Conservation (phyloP, 2,113 vertebrate genomes). For the Poicephalus gulielmi region DNA sequence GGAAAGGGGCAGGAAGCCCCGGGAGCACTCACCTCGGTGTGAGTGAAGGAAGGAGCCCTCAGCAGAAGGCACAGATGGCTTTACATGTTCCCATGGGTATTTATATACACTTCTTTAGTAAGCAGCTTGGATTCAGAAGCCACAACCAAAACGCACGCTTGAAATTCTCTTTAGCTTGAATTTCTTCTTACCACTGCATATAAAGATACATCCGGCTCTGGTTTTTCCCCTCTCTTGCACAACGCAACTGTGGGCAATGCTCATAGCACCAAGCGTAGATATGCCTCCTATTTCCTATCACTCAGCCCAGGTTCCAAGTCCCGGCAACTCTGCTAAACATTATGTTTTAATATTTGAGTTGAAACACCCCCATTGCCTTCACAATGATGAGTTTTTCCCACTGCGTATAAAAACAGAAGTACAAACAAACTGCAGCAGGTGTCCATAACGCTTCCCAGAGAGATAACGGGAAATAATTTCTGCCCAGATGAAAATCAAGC, state of each 20-base stretch:
- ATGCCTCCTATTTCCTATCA: background rate
- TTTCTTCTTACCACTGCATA: background rate
- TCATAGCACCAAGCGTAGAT: background rate
- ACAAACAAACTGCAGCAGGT: too few relatives aligned
- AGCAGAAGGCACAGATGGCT: slow-evolving; percentile 2
- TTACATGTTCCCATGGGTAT: background rate
- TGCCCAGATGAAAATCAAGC: background rate
- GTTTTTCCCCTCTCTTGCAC: background rate
- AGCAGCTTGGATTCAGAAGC: background rate
- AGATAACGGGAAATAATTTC: background rate
- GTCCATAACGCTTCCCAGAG: background rate
- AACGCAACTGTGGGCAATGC: background rate
- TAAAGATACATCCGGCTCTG: background rate
- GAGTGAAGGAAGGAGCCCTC: background rate
- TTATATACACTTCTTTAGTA: slow-evolving; percentile 1
- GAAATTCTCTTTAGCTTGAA: background rate
- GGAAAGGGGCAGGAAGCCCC: background rate
- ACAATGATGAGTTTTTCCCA: background rate
- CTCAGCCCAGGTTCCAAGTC: background rate
- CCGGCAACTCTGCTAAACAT: background rate
- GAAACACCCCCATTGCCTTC: background rate
- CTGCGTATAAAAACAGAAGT: background rate
- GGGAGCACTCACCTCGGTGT: background rate
- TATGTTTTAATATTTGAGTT: background rate
- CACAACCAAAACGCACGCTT: background rate